phyloP scores from a whole-genome alignment of 2,113 vertebrate species.

The Alethe diademata region DNA sequence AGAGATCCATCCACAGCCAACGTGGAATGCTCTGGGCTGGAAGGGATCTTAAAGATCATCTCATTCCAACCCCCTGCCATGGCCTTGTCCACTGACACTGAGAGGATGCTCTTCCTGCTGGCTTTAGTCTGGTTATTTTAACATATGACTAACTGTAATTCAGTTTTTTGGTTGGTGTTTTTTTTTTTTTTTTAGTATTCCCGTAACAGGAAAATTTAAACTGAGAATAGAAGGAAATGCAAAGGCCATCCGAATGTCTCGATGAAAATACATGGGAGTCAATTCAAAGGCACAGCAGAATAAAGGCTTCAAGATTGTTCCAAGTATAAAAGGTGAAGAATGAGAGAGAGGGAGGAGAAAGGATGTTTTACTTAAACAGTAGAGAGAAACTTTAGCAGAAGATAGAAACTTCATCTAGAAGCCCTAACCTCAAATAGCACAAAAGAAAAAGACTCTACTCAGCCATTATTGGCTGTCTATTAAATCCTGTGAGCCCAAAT shows the following conservation, averaged over 20 bases:
- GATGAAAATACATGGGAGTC: not conserved
- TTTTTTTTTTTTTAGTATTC: not conserved
- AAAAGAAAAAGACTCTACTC: not conserved
- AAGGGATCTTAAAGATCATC: not conserved
- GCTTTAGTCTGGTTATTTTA: not conserved
- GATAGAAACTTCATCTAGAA: not conserved
- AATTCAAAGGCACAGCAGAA: not conserved
- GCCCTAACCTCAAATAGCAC: not conserved
- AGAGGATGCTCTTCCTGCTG: not conserved
- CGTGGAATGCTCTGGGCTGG: not conserved
- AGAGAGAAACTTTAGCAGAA: not conserved
- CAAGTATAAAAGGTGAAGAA: not conserved
- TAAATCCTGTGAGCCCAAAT: not conserved
- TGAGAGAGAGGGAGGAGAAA: not conserved
- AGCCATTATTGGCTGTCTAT: not conserved
- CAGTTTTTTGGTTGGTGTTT: not conserved
- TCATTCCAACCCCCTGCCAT: not conserved
- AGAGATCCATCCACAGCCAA: not conserved
- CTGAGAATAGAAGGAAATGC: slow-evolving; percentile 55
- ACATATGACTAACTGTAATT: not conserved
- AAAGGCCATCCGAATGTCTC: not conserved
- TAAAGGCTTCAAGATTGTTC: not conserved
- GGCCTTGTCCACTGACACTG: accelerated
- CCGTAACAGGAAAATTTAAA: slow-evolving; percentile 16
- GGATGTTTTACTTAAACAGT: not conserved